Evolutionary conservation across 2,113 vertebrate genomes (phyloP).

Genomic region (Acrocephalus kingi): DNA sequence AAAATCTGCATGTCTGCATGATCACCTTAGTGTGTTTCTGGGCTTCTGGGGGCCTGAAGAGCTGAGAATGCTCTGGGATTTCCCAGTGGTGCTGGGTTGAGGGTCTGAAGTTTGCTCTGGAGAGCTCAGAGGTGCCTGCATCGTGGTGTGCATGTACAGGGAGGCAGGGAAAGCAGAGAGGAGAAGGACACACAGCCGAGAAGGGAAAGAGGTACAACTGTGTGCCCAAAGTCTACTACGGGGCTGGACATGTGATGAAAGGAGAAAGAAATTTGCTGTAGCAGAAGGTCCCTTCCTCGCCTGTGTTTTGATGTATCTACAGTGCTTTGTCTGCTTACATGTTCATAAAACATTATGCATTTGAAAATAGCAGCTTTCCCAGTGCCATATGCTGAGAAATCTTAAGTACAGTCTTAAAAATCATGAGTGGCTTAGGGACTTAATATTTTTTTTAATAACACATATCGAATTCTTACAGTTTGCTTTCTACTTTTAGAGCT

Average conservation of each 20-base stretch:
- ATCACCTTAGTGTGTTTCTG: background rate
- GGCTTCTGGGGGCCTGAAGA: background rate
- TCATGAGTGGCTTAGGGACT: slow-evolving; percentile 36
- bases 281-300: slow-evolving; percentile 51
- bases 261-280: slow-evolving; percentile 18
- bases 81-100: fast-evolving
- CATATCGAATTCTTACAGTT: slow-evolving; percentile 44
- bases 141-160: background rate
- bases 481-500: slow-evolving; percentile 51
- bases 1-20: background rate
- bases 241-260: background rate
- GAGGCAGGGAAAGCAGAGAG: background rate
- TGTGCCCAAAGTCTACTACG: background rate
- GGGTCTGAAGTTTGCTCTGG: background rate
- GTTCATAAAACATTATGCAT: slow-evolving; percentile 61
- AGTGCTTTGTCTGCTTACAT: slow-evolving; percentile 51
- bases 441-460: slow-evolving; percentile 44
- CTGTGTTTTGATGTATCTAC: slow-evolving; percentile 46
- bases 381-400: slow-evolving; percentile 62
- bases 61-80: background rate
- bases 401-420: slow-evolving; percentile 53
- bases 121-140: background rate
- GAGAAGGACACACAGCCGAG: background rate
- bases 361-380: slow-evolving; percentile 64
- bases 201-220: background rate